phyloP scores from a whole-genome alignment of 2,113 vertebrate species.

The Ursus arctos region DNA sequence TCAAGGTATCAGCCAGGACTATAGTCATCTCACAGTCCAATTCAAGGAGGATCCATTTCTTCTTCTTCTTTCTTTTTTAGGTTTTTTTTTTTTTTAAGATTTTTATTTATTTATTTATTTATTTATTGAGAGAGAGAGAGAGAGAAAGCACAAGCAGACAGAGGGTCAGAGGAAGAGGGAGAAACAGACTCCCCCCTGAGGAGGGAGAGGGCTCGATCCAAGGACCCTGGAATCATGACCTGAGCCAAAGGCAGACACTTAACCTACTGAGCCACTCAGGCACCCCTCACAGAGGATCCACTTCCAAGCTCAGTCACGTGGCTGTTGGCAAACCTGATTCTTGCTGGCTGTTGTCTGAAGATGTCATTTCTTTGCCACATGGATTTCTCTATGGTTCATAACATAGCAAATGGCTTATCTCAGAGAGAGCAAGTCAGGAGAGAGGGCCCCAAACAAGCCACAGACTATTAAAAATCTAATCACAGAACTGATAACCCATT shows the following conservation, averaged over 20 bases:
- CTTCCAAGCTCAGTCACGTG: neutral
- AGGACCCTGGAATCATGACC: neutral
- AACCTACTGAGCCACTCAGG: neutral
- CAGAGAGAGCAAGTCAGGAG: neutral
- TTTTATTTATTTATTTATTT: neutral
- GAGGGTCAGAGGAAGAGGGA: neutral
- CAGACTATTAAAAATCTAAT: neutral
- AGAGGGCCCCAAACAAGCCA: neutral
- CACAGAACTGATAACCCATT: neutral
- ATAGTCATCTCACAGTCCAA: neutral
- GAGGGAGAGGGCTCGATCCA: neutral
- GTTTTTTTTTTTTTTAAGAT: neutral
- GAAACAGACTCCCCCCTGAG: neutral
- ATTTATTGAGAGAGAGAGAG: neutral
- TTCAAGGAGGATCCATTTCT: neutral
- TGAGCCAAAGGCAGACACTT: neutral
- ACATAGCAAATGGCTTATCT: neutral
- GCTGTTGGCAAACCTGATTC: neutral
- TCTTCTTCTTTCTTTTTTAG: neutral
- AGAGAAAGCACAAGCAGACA: neutral
- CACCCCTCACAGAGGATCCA: neutral
- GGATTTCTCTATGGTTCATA: neutral
- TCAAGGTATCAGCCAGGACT: neutral
- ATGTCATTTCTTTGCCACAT: neutral
- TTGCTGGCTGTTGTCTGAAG: neutral